phyloP scores from a whole-genome alignment of 2,113 vertebrate genomes.

The Maccullochella peelii region DNA sequence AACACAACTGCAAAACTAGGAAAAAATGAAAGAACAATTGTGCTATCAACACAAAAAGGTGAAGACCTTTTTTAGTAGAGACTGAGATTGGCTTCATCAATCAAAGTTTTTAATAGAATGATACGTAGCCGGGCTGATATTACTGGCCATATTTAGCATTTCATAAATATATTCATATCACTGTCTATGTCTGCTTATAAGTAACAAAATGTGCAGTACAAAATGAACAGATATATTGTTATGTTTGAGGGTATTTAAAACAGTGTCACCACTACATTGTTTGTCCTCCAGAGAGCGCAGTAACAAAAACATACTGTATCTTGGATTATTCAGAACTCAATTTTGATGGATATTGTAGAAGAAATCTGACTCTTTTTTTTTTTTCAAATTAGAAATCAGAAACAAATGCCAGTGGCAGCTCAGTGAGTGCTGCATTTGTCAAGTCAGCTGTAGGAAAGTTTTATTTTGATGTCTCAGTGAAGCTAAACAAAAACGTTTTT shows the following conservation, averaged over 20 bases:
- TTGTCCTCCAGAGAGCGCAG: neutral
- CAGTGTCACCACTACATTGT: neutral
- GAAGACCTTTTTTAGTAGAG: neutral
- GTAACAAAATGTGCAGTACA: neutral
- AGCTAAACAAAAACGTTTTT: neutral
- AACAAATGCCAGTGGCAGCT: neutral
- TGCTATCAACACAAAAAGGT: neutral
- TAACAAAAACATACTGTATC: too few relatives aligned
- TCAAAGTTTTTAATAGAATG: neutral
- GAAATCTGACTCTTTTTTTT: conserved; percentile 15
- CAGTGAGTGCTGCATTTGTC: neutral
- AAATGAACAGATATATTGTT: neutral
- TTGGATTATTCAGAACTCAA: conserved; percentile 15
- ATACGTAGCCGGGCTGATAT: neutral
- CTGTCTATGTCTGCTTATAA: neutral
- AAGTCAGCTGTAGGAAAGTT: neutral
- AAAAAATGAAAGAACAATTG: neutral
- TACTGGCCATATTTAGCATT: neutral
- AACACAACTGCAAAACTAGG: neutral
- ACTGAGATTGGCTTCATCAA: neutral
- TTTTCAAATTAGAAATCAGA: conserved; percentile 12
- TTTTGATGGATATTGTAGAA: conserved; percentile 17
- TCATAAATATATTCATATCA: neutral
- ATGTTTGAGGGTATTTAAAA: neutral
- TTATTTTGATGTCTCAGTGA: neutral